Evolutionary conservation across 2,797 vertebrate genomes (phyloP).

Genomic region (Muscicapa striata): DNA sequence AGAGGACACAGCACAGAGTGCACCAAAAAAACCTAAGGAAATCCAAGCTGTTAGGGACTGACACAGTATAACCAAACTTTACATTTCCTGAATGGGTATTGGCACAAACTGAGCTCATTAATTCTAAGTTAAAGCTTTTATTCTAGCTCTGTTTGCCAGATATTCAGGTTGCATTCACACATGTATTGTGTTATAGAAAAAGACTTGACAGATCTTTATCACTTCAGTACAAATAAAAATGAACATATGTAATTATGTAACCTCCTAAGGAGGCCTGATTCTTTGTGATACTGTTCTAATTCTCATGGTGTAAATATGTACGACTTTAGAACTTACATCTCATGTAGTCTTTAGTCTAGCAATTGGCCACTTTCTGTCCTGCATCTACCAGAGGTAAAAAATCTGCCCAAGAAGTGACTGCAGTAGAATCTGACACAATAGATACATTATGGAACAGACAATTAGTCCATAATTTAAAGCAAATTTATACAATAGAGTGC

Average conservation of each 20-base stretch:
- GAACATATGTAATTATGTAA: not conserved
- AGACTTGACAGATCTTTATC: conserved; percentile 2
- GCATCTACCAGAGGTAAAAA: not conserved
- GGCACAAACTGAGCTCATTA: not conserved
- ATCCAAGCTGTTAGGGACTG: not conserved
- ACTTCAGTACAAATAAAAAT: conserved; percentile 23
- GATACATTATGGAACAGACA: not conserved
- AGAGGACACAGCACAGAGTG: not conserved
- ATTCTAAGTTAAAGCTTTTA: conserved; percentile 40
- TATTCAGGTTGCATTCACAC: not conserved
- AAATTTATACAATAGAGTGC: not conserved
- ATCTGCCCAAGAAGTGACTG: not conserved
- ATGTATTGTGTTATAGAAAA: not conserved
- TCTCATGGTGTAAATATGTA: not conserved
- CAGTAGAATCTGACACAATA: not conserved
- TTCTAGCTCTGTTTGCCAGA: not conserved
- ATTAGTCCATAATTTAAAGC: not conserved
- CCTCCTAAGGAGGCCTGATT: not conserved
- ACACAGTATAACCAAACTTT: not conserved
- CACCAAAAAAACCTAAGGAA: not conserved
- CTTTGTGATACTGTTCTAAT: not conserved
- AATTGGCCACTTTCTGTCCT: not conserved
- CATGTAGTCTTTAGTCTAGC: not conserved
- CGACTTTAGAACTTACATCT: not conserved
- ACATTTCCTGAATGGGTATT: conserved; percentile 1